Percentiles rank a stretch among this genome's conserved stretches.
These are phyloP conservation scores for Petromus typicus DNA, from an alignment of 2,113 vertebrate species.

Conservation along the genomic window DNA sequence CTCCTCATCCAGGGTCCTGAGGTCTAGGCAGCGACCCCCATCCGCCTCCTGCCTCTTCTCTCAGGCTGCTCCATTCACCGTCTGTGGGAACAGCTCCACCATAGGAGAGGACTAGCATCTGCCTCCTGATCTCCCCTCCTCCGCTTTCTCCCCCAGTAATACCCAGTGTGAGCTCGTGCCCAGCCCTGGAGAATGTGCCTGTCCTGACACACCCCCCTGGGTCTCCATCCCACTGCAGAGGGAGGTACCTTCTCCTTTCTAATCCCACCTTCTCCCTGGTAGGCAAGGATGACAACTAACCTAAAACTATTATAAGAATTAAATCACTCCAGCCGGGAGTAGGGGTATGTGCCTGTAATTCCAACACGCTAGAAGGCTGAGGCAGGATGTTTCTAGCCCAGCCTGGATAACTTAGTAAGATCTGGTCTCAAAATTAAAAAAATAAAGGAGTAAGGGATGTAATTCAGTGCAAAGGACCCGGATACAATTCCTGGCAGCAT, in stretches of 20 bases:
- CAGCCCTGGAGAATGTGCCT: accelerated
- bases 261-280: background rate
- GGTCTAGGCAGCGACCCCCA: too few relatives aligned
- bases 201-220: accelerated
- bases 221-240: accelerated
- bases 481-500: background rate
- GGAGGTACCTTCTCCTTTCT: accelerated
- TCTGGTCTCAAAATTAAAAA: background rate
- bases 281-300: background rate
- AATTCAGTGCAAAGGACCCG: background rate
- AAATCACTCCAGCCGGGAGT: background rate
- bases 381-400: background rate
- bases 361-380: background rate
- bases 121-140: accelerated
- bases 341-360: background rate
- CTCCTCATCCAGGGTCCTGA: background rate
- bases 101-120: accelerated
- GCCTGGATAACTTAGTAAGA: background rate
- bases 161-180: accelerated
- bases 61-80: background rate
- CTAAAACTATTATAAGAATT: accelerated
- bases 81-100: background rate
- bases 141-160: background rate
- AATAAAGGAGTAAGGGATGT: background rate
- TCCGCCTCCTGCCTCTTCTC: too few relatives aligned